Conservation (phyloP, 2,888 invertebrate genomes). For the Steinernema carpocapsae region DNA sequence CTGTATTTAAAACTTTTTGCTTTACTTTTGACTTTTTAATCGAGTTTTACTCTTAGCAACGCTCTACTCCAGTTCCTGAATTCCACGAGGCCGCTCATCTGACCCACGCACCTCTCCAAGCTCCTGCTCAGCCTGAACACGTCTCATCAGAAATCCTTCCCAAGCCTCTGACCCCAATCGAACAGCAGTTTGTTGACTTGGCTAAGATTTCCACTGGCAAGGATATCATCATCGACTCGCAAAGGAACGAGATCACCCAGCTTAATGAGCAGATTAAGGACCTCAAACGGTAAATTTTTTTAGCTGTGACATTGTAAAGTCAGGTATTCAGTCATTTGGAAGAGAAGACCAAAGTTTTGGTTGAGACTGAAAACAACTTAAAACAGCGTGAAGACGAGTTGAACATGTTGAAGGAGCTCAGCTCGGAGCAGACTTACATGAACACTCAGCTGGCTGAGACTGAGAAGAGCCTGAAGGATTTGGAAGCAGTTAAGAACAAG, state of each 20-base stretch:
- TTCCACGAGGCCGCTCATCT: not conserved
- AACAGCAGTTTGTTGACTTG: constrained; percentile 64
- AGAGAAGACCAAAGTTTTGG: constrained; percentile 37
- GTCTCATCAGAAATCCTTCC: constrained; percentile 36
- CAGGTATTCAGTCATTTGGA: constrained; percentile 43
- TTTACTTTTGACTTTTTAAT: too few species aligned
- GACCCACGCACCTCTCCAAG: not conserved
- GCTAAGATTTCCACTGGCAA: constrained; percentile 61
- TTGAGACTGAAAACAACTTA: constrained; percentile 42
- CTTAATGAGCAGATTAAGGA: constrained; percentile 43
- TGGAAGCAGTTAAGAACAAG: not conserved
- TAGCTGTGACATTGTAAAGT: constrained; percentile 29
- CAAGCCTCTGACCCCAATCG: constrained; percentile 50
- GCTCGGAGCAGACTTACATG: constrained; percentile 48
- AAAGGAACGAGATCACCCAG: constrained; percentile 54
- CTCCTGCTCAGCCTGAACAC: not conserved
- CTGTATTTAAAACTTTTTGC: too few species aligned
- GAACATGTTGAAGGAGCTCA: constrained; percentile 49
- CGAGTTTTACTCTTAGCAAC: constrained; percentile 9
- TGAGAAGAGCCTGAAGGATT: not conserved
- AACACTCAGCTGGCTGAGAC: not conserved
- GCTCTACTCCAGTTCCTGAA: constrained; percentile 18
- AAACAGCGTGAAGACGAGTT: constrained; percentile 51
- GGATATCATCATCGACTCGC: constrained; percentile 60
- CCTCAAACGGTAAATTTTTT: constrained; percentile 41